Base-by-base conservation (phyloP, 1,140 invertebrate species). In the Coelopa frigida region DNA sequence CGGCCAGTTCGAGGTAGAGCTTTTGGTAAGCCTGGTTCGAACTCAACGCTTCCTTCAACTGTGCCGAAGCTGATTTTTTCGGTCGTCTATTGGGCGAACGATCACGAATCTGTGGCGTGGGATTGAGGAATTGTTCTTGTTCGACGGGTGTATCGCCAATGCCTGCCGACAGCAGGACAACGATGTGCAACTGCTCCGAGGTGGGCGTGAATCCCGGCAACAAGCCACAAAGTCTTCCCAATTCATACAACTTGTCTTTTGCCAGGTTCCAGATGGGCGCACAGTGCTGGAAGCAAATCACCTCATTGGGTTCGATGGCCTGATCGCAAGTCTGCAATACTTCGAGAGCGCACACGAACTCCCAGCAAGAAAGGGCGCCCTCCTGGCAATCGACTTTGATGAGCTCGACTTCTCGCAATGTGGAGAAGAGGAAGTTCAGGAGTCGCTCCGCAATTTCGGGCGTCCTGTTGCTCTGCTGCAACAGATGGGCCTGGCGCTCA, bases 251-350 rank as follows among this genome's bases (percentile, higher is more conserved):
- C 84, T 97, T 97, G 68, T 91, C 84, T 62, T 91, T 85, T 48
- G 92, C 89, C 69, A 93, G 85, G 53, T 91, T 89, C 84, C 93
- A 87, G 5, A 98, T 75, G 17, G 83, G 84, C 14, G 93, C 92
- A 37, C 91, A 94, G 60, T 90, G 85, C 23, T 87, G 75, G 10
- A 91, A 91, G 39, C 79, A 73, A 27, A 72, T 70, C 2, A 74
- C 55, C 42, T 84, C 79, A 59, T 85, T 82, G 48, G 76, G 76
- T 70, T 78, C 76, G 56, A 78, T 79, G 36, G 82, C 81, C 52
- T 78, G 76, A 51, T 88, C 83, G 67, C 85, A 88, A 1, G 83
- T 82, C 24, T 85, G 78, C 37, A 96, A 70, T 14, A 95, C 86
- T 73, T 96, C 93, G 44, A 94, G 73, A 47, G 87, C 89, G 49